phyloP scores from a whole-genome alignment of 2,888 invertebrate species.

The Achlya flavicornis region DNA sequence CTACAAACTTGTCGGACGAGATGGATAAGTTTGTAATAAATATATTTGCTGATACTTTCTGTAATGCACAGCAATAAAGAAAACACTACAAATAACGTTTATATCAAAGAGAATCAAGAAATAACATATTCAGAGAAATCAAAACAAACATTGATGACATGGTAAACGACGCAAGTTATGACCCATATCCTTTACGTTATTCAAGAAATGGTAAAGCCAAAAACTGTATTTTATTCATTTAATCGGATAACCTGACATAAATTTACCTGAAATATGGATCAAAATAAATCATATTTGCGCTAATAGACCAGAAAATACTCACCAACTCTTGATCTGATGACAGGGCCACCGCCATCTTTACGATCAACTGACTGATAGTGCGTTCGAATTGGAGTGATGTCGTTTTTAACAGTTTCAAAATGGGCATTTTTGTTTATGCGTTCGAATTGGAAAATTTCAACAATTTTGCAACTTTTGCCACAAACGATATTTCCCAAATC shows the following conservation, averaged over 20 bases:
- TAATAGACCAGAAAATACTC: slow-evolving; percentile 68
- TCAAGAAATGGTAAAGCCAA: not conserved
- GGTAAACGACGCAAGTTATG: slow-evolving; percentile 63
- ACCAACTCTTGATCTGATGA: slow-evolving; percentile 91
- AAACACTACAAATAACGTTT: not conserved
- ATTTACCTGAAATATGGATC: not conserved
- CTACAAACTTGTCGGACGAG: not conserved
- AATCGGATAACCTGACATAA: slow-evolving; percentile 1
- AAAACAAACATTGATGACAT: slow-evolving; percentile 83
- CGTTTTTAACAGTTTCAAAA: no score
- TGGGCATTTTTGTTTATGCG: no score
- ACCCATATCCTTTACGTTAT: slow-evolving; percentile 33
- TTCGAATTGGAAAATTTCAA: no score
- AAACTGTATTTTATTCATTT: not conserved
- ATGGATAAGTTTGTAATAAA: not conserved
- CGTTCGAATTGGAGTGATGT: no score
- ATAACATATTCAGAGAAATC: slow-evolving; percentile 52
- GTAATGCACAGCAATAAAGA: not conserved
- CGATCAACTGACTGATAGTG: slow-evolving; percentile 22
- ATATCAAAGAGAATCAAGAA: not conserved
- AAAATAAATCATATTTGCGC: slow-evolving; percentile 12
- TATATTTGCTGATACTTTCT: slow-evolving; percentile 7
- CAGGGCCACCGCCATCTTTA: slow-evolving; percentile 88
- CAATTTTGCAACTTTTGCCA: no score
- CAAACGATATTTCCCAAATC: no score